A percentile compares a stretch with the other conserved stretches of the same genome.
These are phyloP conservation scores for Symphodus melops DNA, from an alignment of 2,113 vertebrate genomes.

Conservation along the genomic window DNA sequence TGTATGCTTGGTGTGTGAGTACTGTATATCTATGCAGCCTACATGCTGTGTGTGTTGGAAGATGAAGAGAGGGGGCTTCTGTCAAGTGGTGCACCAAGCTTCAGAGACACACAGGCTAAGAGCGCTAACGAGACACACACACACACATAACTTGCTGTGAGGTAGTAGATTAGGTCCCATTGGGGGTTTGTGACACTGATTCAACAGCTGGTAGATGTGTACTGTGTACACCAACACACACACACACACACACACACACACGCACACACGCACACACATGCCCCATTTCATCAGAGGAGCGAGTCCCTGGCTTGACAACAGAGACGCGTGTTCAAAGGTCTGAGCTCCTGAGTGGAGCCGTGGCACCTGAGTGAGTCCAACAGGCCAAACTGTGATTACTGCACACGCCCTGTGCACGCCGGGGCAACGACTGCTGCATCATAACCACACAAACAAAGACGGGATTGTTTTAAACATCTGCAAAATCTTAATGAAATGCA, in stretches of 20 bases:
- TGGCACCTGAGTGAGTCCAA: conserved; percentile 11
- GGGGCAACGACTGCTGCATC: background rate
- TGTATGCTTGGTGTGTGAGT: conserved; percentile 1
- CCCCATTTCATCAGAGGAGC: conserved; percentile 50
- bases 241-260: conserved; percentile 13
- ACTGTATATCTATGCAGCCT: background rate
- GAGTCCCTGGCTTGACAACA: conserved; percentile 58
- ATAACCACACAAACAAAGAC: background rate
- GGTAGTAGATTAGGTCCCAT: conserved; percentile 68
- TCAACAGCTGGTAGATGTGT: conserved; percentile 72
- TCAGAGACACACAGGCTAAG: conserved; percentile 50
- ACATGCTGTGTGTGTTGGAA: conserved; percentile 9
- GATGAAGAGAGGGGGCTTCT: conserved; percentile 46
- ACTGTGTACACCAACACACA: conserved; percentile 17
- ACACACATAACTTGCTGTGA: conserved; percentile 42
- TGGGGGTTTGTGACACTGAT: conserved; percentile 69
- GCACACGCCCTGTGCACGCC: background rate
- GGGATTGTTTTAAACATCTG: conserved; percentile 26
- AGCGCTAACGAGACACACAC: conserved; percentile 48
- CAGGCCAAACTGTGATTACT: conserved; percentile 24
- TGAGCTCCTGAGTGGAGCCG: conserved; percentile 41
- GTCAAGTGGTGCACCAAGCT: conserved; percentile 66
- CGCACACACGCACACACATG: conserved; percentile 12
- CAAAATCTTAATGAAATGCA: conserved; percentile 46
- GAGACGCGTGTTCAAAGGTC: conserved; percentile 54